Evolutionary conservation across 2,797 vertebrate genomes (phyloP).

Genomic region (Lateolabrax maculatus): DNA sequence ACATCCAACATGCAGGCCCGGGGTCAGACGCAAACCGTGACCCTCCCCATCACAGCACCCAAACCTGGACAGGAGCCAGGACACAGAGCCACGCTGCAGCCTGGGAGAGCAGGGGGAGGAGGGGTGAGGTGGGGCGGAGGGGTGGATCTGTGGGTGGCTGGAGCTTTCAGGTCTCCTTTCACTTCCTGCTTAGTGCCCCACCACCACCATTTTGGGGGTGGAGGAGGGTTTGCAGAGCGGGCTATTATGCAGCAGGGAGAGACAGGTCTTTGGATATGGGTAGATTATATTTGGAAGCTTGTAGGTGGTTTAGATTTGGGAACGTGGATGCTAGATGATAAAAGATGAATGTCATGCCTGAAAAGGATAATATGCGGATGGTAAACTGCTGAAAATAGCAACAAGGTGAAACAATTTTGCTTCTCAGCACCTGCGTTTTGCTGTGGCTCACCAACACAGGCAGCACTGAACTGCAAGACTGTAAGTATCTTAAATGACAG

Average conservation of each 20-base stretch:
- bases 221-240: constrained; percentile 43
- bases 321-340: constrained; percentile 38
- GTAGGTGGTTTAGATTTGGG: constrained; percentile 40
- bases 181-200: constrained; percentile 74
- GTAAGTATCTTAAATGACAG: constrained; percentile 56
- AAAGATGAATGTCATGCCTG: constrained; percentile 48
- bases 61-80: constrained; percentile 89
- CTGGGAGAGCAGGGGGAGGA: constrained; percentile 60
- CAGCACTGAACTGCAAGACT: constrained; percentile 33
- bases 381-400: constrained; percentile 44
- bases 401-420: constrained; percentile 27
- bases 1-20: constrained; percentile 90
- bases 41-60: constrained; percentile 87
- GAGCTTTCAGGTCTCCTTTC: constrained; percentile 71
- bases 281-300: constrained; percentile 33
- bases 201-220: constrained; percentile 40
- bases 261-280: constrained; percentile 32
- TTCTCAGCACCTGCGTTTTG: constrained; percentile 49
- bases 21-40: constrained; percentile 89
- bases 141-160: constrained; percentile 72
- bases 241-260: constrained; percentile 30
- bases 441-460: constrained; percentile 53
- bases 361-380: constrained; percentile 30
- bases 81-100: constrained; percentile 77
- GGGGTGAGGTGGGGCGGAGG: constrained; percentile 34